Evolutionary conservation across 37 sponge, comb jelly and placozoan genomes (phyloP).

Genomic region (Hexactinellida sp.): DNA sequence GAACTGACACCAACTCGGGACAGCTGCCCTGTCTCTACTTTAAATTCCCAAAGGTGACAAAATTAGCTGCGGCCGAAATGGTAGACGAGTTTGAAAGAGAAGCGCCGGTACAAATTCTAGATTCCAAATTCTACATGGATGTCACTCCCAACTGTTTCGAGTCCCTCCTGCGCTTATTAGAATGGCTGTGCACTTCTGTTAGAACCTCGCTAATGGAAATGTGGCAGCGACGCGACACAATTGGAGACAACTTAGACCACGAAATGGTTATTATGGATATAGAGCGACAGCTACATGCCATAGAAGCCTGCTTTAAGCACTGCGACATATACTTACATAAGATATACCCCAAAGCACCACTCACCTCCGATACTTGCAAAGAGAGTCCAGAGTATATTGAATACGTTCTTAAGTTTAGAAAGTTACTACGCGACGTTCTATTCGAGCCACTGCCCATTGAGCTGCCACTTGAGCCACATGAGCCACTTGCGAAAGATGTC

Average conservation of each 20-base stretch:
- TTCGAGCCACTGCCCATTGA: background rate
- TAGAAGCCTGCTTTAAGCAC: background rate
- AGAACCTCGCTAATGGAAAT: background rate
- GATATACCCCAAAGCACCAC: background rate
- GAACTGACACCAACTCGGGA: conserved; percentile 76
- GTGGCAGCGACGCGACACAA: background rate
- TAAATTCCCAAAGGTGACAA: conserved; percentile 21
- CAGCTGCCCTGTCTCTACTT: conserved; percentile 81
- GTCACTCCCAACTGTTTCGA: conserved; percentile 32
- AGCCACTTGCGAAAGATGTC: no score
- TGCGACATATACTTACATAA: conserved; percentile 6
- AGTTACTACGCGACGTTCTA: background rate
- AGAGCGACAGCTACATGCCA: background rate
- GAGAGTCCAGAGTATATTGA: background rate
- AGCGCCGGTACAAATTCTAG: conserved; percentile 39
- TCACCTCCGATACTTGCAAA: background rate
- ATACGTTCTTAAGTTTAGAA: background rate
- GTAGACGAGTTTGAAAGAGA: conserved; percentile 29
- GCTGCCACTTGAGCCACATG: no score
- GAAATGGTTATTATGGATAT: background rate
- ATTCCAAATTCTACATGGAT: conserved; percentile 39
- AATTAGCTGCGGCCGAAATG: conserved; percentile 17
- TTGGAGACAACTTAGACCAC: background rate
- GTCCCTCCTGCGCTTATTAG: background rate
- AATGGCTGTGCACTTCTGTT: background rate